A percentile compares a stretch with the other conserved stretches of the same genome.
phyloP scores from a whole-genome alignment of 2,113 vertebrate genomes.

The Lophotis ruficrista region DNA sequence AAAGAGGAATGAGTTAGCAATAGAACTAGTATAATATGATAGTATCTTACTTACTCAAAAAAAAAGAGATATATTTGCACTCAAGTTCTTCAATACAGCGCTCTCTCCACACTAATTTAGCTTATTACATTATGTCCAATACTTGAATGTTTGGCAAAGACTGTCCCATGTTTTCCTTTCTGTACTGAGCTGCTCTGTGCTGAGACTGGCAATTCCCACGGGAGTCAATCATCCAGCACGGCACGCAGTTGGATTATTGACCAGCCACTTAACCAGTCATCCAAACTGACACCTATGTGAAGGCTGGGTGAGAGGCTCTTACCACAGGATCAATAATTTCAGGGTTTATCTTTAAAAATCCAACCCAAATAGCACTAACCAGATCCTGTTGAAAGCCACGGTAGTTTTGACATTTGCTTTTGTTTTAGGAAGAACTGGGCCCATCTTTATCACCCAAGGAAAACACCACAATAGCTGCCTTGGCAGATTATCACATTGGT shows the following conservation, averaged over 20 bases:
- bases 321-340: not conserved
- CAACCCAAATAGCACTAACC: not conserved
- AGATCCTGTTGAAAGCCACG: not conserved
- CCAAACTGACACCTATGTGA: not conserved
- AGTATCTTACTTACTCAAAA: not conserved
- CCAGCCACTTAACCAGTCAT: not conserved
- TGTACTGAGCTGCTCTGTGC: not conserved
- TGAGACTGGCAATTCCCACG: not conserved
- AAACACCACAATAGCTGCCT: not conserved
- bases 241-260: not conserved
- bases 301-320: not conserved
- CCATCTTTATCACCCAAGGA: not conserved
- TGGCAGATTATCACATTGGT: not conserved
- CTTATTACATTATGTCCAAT: not conserved
- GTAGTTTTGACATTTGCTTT: not conserved
- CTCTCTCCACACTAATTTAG: not conserved
- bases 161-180: not conserved
- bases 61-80: not conserved
- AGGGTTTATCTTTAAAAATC: not conserved
- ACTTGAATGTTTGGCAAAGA: not conserved
- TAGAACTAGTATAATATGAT: not conserved
- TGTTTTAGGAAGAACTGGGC: not conserved
- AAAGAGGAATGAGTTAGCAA: not conserved
- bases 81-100: not conserved
- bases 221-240: not conserved